A percentile compares a stretch with the other conserved stretches of the same genome.
Evolutionary conservation across 2,113 vertebrate species (phyloP).

Genomic region (Apistogramma diplotaenia): DNA sequence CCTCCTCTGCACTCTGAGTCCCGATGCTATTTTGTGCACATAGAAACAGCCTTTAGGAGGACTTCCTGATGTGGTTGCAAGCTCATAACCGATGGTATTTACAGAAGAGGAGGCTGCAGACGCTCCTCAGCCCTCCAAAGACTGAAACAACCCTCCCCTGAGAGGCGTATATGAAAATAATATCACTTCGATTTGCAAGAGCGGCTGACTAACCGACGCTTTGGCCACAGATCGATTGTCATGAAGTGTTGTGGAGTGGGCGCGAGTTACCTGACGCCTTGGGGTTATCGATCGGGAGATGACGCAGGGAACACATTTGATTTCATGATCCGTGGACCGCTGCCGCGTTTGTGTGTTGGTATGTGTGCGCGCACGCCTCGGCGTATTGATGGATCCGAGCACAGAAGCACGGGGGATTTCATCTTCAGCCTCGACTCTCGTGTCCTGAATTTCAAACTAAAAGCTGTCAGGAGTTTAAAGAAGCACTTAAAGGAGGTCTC

Average conservation of each 20-base stretch:
- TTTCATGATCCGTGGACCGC: not conserved
- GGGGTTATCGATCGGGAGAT: slow-evolving; percentile 30
- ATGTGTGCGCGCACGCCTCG: not conserved
- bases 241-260: slow-evolving; percentile 6
- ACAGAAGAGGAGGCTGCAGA: not conserved
- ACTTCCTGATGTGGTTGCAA: not conserved
- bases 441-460: not conserved
- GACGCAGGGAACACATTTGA: not conserved
- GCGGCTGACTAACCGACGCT: not conserved
- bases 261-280: slow-evolving; percentile 11
- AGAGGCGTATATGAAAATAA: slow-evolving; percentile 3
- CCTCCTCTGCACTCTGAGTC: not conserved
- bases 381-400: not conserved
- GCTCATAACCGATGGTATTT: not conserved
- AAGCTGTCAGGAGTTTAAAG: not conserved
- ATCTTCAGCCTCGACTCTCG: not conserved
- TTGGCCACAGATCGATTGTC: slow-evolving; percentile 16
- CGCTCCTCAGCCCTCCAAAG: not conserved
- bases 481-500: not conserved
- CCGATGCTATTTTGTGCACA: not conserved
- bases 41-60: not conserved
- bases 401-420: not conserved
- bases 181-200: not conserved
- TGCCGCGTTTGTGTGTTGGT: not conserved
- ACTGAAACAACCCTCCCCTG: not conserved